Evolutionary conservation across 2,113 vertebrate species (phyloP).

Genomic region (Triplophysa siluroides): DNA sequence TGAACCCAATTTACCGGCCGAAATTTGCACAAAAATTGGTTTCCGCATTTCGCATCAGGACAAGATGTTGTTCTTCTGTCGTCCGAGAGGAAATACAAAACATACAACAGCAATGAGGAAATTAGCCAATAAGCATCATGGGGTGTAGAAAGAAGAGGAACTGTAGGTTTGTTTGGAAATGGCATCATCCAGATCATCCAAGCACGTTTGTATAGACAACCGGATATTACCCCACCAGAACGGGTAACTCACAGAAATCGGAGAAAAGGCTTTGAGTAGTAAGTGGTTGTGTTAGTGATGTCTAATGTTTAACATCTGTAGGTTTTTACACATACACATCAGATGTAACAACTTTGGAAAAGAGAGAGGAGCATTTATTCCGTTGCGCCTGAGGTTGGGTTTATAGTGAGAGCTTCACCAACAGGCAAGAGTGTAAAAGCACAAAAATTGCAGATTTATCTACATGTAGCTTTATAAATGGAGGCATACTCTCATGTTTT

Average conservation of each 20-base stretch:
- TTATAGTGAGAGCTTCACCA: background rate
- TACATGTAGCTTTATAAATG: too few relatives aligned
- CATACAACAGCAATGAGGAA: background rate
- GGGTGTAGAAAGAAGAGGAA: background rate
- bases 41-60: background rate
- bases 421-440: too few relatives aligned
- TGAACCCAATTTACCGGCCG: background rate
- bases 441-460: too few relatives aligned
- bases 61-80: background rate
- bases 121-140: background rate
- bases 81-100: background rate
- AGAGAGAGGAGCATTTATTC: background rate
- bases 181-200: background rate
- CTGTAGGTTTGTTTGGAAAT: background rate
- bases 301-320: background rate
- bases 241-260: background rate
- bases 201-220: background rate
- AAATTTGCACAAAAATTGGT: conserved; percentile 7
- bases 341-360: background rate
- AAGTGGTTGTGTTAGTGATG: background rate
- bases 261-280: background rate
- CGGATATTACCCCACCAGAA: background rate
- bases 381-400: background rate
- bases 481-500: too few relatives aligned
- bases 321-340: background rate